Evolutionary conservation across 2,113 vertebrate genomes (phyloP), one percentile per base, ranked within the genome.

Genomic region (Dromiciops gliroides): DNA sequence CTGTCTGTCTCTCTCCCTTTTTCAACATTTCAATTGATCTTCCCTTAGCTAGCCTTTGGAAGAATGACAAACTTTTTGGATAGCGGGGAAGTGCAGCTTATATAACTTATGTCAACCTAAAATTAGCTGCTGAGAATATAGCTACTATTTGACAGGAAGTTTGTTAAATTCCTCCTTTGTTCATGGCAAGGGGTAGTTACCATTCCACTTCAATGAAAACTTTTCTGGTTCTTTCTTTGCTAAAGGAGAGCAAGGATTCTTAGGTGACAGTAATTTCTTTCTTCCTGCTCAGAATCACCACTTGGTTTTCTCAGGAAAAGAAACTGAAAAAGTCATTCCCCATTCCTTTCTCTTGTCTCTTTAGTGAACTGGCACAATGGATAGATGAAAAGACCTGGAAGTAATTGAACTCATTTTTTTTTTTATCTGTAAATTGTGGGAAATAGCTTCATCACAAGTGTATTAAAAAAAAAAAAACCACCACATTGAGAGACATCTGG

Each of bases 381-480:
- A 89, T 51, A 56, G 7, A 92, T 25, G 51, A 94, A 95, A 96
- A 93, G 48, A 95, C n/a, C 19, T 60, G 52, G 83, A 56, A 93
- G 48, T 37, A 90, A 9, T 16, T 95, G 37, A 96, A 93, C 48
- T 96, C 95, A 60, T 89, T 94, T 75, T 83, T 67, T 67, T 60
- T 97, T 95, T 95, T 44, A 95, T 53, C 50, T 94, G n/a, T 60
- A 51, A 51, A 92, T 95, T 95, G 83, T 31, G 47, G 25, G 91
- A 96, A 94, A 52, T 25, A 51, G 52, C 50, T 94, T 44, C 48
- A 56, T 93, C n/a, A 93, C 7, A n/a, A 75, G 12, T 94, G 24
- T 91, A 94, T 97, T 60, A 48, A 96, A 95, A 94, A 56, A 37
- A 94, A 24, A 53, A 56, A 56, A 56, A 60, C n/a, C n/a, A n/a